A percentile compares a stretch with the other conserved stretches of the same genome.
Conservation (phyloP, 2,888 invertebrate species). For the Shargacucullia verbasci region DNA sequence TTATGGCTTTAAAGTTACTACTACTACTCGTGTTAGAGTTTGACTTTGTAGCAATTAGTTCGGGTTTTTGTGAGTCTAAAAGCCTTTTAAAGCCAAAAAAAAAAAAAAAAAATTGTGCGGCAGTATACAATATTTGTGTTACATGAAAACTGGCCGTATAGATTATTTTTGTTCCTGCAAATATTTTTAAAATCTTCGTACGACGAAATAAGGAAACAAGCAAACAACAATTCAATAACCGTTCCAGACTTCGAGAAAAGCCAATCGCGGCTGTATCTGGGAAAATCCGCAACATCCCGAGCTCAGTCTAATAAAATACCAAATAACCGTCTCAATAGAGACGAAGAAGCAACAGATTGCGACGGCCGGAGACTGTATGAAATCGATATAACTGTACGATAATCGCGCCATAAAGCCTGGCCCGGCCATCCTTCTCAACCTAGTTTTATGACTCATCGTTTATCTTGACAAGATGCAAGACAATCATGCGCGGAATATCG, state of each 20-base stretch:
- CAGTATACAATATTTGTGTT: too few species aligned
- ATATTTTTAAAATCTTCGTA: neutral
- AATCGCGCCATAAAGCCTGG: constrained; percentile 65
- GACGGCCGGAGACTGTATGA: constrained; percentile 28
- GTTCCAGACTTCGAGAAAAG: constrained; percentile 47
- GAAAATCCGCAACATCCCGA: constrained; percentile 53
- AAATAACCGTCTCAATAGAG: constrained; percentile 69
- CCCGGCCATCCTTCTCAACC: constrained; percentile 10
- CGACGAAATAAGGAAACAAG: constrained; percentile 15
- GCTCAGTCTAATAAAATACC: constrained; percentile 63
- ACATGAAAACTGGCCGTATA: too few species aligned
- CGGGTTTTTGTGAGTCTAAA: too few species aligned
- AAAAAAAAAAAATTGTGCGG: too few species aligned
- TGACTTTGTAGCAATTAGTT: neutral
- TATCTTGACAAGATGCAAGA: constrained; percentile 62
- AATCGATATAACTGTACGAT: constrained; percentile 58
- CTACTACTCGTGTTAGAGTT: constrained; percentile 2
- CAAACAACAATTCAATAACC: constrained; percentile 56
- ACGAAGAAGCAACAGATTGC: constrained; percentile 62
- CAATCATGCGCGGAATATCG: constrained; percentile 17
- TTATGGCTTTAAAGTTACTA: constrained; percentile 12
- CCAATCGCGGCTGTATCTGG: constrained; percentile 51
- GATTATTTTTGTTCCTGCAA: too few species aligned
- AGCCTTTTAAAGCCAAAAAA: too few species aligned
- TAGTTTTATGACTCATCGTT: constrained; percentile 62